Evolutionary conservation across 2,797 vertebrate genomes (phyloP).

Genomic region (Hoplostethus atlanticus): DNA sequence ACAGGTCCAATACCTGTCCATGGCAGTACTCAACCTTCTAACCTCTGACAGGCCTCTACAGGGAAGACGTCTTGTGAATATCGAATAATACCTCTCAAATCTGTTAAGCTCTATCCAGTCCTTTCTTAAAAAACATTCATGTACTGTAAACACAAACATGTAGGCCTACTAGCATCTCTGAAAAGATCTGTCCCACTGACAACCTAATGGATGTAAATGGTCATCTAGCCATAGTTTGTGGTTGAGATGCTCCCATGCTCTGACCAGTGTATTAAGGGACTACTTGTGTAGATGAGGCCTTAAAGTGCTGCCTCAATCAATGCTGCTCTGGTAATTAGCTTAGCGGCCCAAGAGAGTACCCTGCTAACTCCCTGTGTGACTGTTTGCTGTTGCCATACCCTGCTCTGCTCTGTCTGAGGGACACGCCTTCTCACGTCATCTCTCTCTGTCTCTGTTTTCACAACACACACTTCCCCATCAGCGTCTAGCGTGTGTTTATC

Average conservation of each 20-base stretch:
- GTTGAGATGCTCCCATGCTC: constrained; percentile 75
- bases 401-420: constrained; percentile 52
- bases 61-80: neutral
- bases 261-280: constrained; percentile 79
- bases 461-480: constrained; percentile 62
- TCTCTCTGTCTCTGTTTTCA: constrained; percentile 73
- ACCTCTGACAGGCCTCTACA: too few species aligned
- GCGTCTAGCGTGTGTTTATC: constrained; percentile 62
- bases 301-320: constrained; percentile 82
- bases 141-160: constrained; percentile 1
- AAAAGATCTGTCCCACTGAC: constrained; percentile 37
- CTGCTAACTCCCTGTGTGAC: constrained; percentile 68
- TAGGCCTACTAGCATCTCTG: constrained; percentile 24
- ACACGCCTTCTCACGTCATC: constrained; percentile 52
- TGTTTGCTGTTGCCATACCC: constrained; percentile 62
- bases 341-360: constrained; percentile 74
- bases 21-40: neutral
- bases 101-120: neutral
- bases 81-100: neutral
- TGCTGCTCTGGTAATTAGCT: constrained; percentile 78
- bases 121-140: neutral
- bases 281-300: constrained; percentile 78
- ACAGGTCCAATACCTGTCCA: constrained; percentile 19
- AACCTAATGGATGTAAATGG: constrained; percentile 59
- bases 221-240: constrained; percentile 47